Evolutionary conservation across 2,888 invertebrate genomes (phyloP), one percentile per base, ranked within the genome.

Genomic region (Lasioglossum pauxillum): DNA sequence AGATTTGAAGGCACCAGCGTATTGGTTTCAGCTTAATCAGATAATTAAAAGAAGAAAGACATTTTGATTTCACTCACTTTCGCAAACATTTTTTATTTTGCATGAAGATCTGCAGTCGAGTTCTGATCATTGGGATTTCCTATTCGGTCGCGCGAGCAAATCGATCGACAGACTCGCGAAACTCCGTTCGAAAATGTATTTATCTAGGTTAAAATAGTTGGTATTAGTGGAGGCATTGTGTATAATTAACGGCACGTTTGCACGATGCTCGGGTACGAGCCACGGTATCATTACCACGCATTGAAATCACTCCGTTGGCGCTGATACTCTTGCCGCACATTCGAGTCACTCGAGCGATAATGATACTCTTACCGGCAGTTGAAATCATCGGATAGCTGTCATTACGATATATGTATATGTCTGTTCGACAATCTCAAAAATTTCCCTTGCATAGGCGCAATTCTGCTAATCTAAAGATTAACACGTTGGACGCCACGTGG

Each of bases 261-360:
- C 23, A n/a, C 23, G 38, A 69, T 38, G 19, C 35, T 19, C 38
- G 35, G 19, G 3, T 23, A 10, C 23, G 41, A 41, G 41, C 71
- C 2, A 14, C 41, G 41, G 38, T 14, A 41, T 71, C n/a, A n/a
- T 71, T 71, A 71, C 71, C 71, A 41, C 41, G 71, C 71, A 41
- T 41, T 71, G 71, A 71, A 71, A n/a, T 71, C 71, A 71, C 71
- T 38, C 19, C 35, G 35, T 35, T 69, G 38, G 4, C 41, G 71
- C 23, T 41, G 35, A 71, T 71, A n/a, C 41, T 41, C 41, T 41
- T 14, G n/a, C 41, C n/a, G 38, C 71, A 41, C 67, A 38, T 35
- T 67, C 35, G 35, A 67, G 31, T 67, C 67, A 38, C 23, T 67
- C 67, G 35, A 35, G 35, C 35, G 67, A 67, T 35, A 35, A 31